Evolutionary conservation across 30 jellyfish, hydroid and myxozoan genomes (phyloP).

Genomic region (Aurelia sp.): DNA sequence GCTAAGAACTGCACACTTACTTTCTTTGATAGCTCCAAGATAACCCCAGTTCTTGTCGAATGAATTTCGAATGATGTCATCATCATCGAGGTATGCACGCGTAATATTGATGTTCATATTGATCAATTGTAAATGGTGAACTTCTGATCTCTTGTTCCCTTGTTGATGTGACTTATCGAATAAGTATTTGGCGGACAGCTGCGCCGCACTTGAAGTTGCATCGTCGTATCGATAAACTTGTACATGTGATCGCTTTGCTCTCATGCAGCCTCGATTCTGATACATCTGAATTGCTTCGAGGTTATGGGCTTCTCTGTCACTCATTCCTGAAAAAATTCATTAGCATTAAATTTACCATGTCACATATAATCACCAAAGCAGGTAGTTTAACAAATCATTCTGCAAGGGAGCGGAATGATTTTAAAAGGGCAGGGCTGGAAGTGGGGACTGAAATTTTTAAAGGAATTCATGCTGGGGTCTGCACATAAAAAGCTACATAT

Average conservation of each 20-base stretch:
- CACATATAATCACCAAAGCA: neutral
- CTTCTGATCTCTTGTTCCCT: constrained; percentile 60
- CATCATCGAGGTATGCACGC: constrained; percentile 26
- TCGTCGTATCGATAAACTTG: constrained; percentile 71
- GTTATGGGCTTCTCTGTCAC: constrained; percentile 40
- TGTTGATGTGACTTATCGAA: constrained; percentile 71
- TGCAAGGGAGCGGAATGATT: no score
- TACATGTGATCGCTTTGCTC: constrained; percentile 65
- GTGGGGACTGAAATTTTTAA: no score
- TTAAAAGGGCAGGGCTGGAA: no score
- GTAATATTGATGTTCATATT: constrained; percentile 44
- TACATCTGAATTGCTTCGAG: constrained; percentile 70
- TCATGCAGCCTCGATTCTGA: constrained; percentile 79
- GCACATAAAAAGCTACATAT: no score
- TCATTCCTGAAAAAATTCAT: constrained; percentile 36
- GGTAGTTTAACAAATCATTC: neutral
- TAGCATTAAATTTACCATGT: neutral
- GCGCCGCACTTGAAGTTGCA: constrained; percentile 34
- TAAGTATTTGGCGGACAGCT: constrained; percentile 57
- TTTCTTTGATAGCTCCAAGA: constrained; percentile 84
- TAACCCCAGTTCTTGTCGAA: constrained; percentile 67
- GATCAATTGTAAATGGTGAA: constrained; percentile 37
- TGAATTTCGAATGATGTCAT: constrained; percentile 54
- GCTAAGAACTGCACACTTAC: constrained; percentile 19
- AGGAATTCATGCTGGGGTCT: no score